Conservation (phyloP, 2,888 invertebrate species). For the Acrocera orbiculus region DNA sequence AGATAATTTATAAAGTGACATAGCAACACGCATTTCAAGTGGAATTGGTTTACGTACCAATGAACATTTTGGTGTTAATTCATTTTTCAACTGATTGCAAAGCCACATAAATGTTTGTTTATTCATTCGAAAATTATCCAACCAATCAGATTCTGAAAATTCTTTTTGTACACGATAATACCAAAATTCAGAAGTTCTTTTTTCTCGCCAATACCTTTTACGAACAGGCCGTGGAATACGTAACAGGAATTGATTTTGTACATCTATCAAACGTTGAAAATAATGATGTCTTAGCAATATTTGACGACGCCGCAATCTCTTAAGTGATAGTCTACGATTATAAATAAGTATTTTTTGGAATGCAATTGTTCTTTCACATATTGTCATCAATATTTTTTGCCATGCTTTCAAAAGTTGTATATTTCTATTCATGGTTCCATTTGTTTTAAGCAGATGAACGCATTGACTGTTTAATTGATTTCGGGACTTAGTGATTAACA, state of each 20-base stretch:
- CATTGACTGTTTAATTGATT: too few relatives aligned
- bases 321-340: slow-evolving; percentile 19
- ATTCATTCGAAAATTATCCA: slow-evolving; percentile 21
- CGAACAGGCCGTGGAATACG: slow-evolving; percentile 15
- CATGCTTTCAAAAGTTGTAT: too few relatives aligned
- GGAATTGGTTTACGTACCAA: slow-evolving; percentile 15
- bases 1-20: slow-evolving; percentile 23
- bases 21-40: slow-evolving; percentile 21
- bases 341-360: slow-evolving; percentile 20
- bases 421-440: too few relatives aligned
- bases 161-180: slow-evolving; percentile 14
- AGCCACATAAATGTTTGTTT: slow-evolving; percentile 20
- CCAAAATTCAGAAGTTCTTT: slow-evolving; percentile 13
- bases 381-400: slow-evolving; percentile 3
- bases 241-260: slow-evolving; percentile 21
- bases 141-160: slow-evolving; percentile 19
- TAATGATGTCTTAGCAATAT: slow-evolving; percentile 20
- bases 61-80: slow-evolving; percentile 13
- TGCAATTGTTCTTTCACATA: slow-evolving; percentile 7
- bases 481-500: too few relatives aligned
- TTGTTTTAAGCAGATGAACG: too few relatives aligned
- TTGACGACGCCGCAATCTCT: slow-evolving; percentile 17
- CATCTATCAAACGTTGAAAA: slow-evolving; percentile 20
- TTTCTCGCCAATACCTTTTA: slow-evolving; percentile 6
- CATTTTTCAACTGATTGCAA: slow-evolving; percentile 17